These are phyloP conservation scores for Apoderus coryli DNA, from an alignment of 2,888 invertebrate genomes.

Conservation along the genomic window DNA sequence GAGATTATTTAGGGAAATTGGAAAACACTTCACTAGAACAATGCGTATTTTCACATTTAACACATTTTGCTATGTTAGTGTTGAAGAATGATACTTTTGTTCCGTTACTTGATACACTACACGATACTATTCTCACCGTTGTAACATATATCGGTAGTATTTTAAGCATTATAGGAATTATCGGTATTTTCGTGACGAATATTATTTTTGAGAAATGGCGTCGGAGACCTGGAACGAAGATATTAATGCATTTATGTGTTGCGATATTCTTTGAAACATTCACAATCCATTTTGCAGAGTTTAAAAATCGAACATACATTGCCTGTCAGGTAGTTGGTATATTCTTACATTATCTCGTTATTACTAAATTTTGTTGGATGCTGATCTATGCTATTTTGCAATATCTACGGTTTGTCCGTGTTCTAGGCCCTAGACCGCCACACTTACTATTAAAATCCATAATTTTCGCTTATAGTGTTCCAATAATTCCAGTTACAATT, in stretches of 20 bases:
- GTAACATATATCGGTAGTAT: conserved; percentile 38
- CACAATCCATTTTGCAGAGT: conserved; percentile 24
- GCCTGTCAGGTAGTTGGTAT: conserved; percentile 43
- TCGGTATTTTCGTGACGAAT: conserved; percentile 39
- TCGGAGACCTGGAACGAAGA: conserved; percentile 44
- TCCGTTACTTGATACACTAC: conserved; percentile 25
- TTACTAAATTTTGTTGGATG: conserved; percentile 61
- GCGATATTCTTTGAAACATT: conserved; percentile 35
- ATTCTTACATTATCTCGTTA: conserved; percentile 46
- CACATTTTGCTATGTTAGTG: conserved; percentile 44
- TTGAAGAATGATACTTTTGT: too few species aligned
- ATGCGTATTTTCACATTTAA: conserved; percentile 41
- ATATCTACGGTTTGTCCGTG: conserved; percentile 49
- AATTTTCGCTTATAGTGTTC: conserved; percentile 48
- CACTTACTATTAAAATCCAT: conserved; percentile 46
- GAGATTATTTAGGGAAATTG: conserved; percentile 29
- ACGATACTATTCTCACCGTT: conserved; percentile 28
- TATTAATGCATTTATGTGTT: conserved; percentile 41
- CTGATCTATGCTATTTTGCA: conserved; percentile 52
- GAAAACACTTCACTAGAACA: conserved; percentile 32
- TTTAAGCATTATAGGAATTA: conserved; percentile 38
- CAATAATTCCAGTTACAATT: conserved; percentile 38
- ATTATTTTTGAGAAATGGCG: conserved; percentile 43
- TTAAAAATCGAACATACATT: conserved; percentile 12
- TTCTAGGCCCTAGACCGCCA: conserved; percentile 43